Conservation (phyloP, 1,140 invertebrate species). For the Oryzaephilus surinamensis region DNA sequence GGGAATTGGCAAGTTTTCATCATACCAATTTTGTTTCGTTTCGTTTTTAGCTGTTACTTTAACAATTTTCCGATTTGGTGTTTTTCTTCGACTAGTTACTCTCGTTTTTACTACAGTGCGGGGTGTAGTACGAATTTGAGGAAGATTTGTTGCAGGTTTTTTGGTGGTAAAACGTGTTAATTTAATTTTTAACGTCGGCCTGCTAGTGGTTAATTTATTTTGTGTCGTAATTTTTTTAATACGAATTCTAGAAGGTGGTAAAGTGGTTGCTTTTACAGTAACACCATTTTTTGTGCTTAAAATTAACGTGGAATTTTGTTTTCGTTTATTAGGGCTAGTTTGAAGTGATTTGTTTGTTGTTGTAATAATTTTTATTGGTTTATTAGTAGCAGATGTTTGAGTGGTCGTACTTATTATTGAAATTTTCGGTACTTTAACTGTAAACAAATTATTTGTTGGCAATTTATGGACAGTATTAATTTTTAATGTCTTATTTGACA, state of each 20-base stretch:
- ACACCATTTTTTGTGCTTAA: too few species aligned
- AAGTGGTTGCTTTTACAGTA: too few species aligned
- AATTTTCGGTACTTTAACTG: too few species aligned
- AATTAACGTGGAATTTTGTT: too few species aligned
- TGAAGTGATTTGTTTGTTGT: too few species aligned
- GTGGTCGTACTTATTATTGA: too few species aligned
- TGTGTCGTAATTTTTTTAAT: neutral
- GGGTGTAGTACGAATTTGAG: neutral
- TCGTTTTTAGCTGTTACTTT: slow-evolving; percentile 10
- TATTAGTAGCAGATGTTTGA: too few species aligned
- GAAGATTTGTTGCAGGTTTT: slow-evolving; percentile 4
- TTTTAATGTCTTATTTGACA: slow-evolving; percentile 8
- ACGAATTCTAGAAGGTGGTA: neutral
- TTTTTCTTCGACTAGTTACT: slow-evolving; percentile 1
- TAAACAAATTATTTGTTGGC: too few species aligned
- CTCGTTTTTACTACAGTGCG: neutral
- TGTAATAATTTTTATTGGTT: too few species aligned
- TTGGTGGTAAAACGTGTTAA: neutral
- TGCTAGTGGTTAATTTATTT: neutral
- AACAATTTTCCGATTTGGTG: slow-evolving; percentile 2
- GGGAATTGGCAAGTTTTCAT: slow-evolving; percentile 20
- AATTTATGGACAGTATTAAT: too few species aligned
- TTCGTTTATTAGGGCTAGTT: too few species aligned
- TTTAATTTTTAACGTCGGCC: slow-evolving; percentile 1
- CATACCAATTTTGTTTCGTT: slow-evolving; percentile 26